Conservation (phyloP, 2,113 vertebrate species). For the Erpornis zantholeuca region DNA sequence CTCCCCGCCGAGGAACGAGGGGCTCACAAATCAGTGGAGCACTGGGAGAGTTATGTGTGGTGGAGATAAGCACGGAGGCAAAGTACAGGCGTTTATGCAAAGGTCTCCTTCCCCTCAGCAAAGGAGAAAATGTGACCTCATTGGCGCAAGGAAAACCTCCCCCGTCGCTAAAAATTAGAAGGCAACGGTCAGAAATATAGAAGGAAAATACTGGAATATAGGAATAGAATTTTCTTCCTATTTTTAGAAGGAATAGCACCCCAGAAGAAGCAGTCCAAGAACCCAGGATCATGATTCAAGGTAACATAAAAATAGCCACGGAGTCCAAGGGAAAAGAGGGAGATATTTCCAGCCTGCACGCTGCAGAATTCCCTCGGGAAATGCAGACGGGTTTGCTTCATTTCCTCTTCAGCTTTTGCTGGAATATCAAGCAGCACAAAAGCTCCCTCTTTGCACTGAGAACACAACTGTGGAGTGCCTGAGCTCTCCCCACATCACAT, state of each 20-base stretch:
- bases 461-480: conserved; percentile 28
- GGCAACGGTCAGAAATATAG: background rate
- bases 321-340: background rate
- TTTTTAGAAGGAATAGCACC: background rate
- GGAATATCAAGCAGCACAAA: conserved; percentile 21
- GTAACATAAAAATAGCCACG: background rate
- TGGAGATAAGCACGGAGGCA: background rate
- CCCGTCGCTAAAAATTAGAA: background rate
- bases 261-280: background rate
- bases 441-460: background rate
- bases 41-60: background rate
- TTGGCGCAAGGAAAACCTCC: background rate
- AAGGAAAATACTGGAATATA: background rate
- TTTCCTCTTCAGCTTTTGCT: conserved; percentile 54
- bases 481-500: background rate
- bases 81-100: background rate
- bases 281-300: background rate
- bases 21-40: background rate
- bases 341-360: background rate
- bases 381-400: background rate
- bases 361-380: conserved; percentile 24
- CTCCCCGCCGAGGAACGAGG: background rate
- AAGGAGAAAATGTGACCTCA: background rate
- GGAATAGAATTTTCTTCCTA: background rate
- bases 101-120: background rate